Evolutionary conservation across 2,888 invertebrate species (phyloP).

Genomic region (Hipparchia sbordonii): DNA sequence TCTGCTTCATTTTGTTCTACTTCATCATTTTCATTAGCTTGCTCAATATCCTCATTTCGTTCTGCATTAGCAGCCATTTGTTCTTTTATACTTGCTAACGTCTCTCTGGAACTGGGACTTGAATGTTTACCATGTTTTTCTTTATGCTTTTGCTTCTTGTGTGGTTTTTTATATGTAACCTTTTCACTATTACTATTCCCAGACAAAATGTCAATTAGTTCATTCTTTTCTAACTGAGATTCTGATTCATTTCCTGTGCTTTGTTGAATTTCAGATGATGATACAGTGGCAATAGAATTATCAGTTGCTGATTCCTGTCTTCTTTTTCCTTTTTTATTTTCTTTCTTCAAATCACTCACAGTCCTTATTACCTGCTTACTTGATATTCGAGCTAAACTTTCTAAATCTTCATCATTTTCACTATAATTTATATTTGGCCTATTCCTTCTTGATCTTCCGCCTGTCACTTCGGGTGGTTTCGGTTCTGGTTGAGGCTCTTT

Average conservation of each 20-base stretch:
- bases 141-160: conserved; percentile 65
- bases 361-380: conserved; percentile 65
- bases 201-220: conserved; percentile 67
- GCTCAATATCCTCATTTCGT: conserved; percentile 38
- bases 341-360: conserved; percentile 71
- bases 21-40: conserved; percentile 22
- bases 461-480: conserved; percentile 66
- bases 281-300: conserved; percentile 43
- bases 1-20: conserved; percentile 37
- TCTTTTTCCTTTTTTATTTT: conserved; percentile 68
- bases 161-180: conserved; percentile 54
- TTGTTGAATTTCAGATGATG: conserved; percentile 52
- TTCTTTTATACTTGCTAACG: conserved; percentile 40
- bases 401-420: conserved; percentile 82
- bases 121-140: conserved; percentile 57
- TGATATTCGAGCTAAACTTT: conserved; percentile 67
- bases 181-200: conserved; percentile 55
- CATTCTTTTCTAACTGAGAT: conserved; percentile 59
- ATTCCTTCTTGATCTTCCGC: conserved; percentile 74
- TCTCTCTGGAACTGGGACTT: conserved; percentile 55
- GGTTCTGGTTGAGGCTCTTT: conserved; percentile 71
- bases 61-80: conserved; percentile 27
- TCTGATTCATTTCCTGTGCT: conserved; percentile 56
- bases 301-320: conserved; percentile 59
- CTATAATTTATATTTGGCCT: conserved; percentile 80